phyloP scores from a whole-genome alignment of 2,888 invertebrate genomes.

The Linnaemya vulpina region DNA sequence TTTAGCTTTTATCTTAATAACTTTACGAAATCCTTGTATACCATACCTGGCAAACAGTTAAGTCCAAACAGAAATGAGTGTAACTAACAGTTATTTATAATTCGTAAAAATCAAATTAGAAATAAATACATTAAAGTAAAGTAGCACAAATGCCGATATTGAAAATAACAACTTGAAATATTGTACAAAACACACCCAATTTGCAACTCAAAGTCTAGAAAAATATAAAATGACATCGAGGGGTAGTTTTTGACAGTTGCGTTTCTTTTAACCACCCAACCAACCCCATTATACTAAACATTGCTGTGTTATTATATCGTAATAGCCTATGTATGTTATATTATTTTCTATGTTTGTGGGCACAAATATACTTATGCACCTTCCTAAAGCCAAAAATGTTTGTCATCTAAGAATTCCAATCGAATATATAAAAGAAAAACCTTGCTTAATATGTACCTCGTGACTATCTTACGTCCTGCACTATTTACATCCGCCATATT shows the following conservation, averaged over 20 bases:
- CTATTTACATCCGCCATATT: slow-evolving; percentile 55
- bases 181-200: slow-evolving; percentile 62
- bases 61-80: not conserved
- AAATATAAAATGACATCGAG: slow-evolving; percentile 60
- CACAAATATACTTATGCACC: not conserved
- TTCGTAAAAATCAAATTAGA: slow-evolving; percentile 24
- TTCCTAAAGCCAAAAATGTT: not conserved
- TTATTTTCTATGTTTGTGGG: not conserved
- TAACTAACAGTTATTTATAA: not conserved
- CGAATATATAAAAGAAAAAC: slow-evolving; percentile 29
- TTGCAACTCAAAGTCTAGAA: slow-evolving; percentile 29
- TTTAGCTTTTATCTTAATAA: not conserved
- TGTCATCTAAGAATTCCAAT: not conserved
- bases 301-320: not conserved
- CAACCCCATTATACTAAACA: not conserved
- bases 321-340: not conserved
- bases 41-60: not conserved
- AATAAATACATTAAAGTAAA: slow-evolving; percentile 42
- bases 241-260: slow-evolving; percentile 69
- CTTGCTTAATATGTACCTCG: slow-evolving; percentile 36
- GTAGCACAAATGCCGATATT: slow-evolving; percentile 50
- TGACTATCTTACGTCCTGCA: slow-evolving; percentile 48
- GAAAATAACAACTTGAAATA: slow-evolving; percentile 43
- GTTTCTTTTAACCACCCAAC: slow-evolving; percentile 37
- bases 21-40: not conserved